Conservation (phyloP, 2,113 vertebrate species). For the Oreochromis spilurus region DNA sequence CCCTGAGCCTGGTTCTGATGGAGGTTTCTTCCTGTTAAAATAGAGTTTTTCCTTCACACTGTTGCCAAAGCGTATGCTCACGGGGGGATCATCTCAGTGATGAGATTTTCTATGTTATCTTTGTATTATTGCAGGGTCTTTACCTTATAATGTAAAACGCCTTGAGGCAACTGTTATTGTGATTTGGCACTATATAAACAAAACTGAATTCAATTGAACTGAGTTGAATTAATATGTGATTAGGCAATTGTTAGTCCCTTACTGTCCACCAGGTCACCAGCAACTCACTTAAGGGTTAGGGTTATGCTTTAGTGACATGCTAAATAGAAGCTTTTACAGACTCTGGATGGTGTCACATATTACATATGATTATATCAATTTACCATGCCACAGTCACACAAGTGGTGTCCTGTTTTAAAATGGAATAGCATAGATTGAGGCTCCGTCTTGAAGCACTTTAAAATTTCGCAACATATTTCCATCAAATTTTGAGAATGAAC, state of each 20-base stretch:
- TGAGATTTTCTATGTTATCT: neutral
- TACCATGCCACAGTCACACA: neutral
- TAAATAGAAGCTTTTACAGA: neutral
- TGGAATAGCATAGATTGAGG: neutral
- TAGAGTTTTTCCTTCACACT: neutral
- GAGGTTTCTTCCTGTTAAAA: neutral
- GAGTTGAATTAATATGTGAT: neutral
- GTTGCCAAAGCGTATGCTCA: neutral
- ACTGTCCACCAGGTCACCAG: neutral
- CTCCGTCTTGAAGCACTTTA: neutral
- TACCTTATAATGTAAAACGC: rapidly evolving
- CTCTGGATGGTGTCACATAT: neutral
- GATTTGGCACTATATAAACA: neutral
- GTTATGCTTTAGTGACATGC: neutral
- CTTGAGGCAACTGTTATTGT: neutral
- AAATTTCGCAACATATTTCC: neutral
- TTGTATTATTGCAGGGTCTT: neutral
- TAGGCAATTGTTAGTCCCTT: neutral
- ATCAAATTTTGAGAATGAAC: neutral
- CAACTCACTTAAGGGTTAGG: neutral
- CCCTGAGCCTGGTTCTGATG: neutral
- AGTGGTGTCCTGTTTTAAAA: neutral
- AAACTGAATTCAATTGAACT: neutral
- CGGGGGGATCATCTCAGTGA: neutral
- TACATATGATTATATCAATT: neutral